Evolutionary conservation across 2,797 vertebrate species (phyloP).

Genomic region (Buceros bicornis): DNA sequence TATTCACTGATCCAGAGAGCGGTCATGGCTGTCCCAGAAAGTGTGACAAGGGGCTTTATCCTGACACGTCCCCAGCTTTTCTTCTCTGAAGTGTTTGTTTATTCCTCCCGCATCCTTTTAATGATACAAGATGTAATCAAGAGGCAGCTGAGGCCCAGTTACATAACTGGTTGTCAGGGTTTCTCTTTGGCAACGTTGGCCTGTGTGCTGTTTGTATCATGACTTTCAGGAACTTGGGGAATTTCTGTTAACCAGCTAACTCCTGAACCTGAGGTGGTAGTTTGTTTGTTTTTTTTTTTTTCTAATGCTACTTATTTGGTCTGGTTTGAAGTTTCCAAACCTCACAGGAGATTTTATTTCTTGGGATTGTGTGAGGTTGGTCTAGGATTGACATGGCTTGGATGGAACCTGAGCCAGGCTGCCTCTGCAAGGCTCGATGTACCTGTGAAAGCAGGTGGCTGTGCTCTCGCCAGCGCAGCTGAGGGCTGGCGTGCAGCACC

Average conservation of each 20-base stretch:
- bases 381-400: neutral
- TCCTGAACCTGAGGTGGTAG: neutral
- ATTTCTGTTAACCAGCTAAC: constrained; percentile 1
- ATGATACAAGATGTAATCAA: constrained; percentile 20
- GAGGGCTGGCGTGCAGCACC: neutral
- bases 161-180: constrained; percentile 54
- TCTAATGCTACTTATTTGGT: neutral
- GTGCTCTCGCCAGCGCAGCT: neutral
- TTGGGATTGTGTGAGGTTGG: neutral
- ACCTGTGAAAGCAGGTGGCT: neutral
- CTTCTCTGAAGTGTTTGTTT: constrained; percentile 28
- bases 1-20: neutral
- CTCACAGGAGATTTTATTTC: neutral
- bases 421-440: neutral
- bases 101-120: neutral
- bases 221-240: neutral
- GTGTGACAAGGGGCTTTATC: neutral
- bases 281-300: neutral
- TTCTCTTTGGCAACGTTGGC: neutral
- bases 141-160: constrained; percentile 35
- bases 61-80: rapidly evolving
- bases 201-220: neutral
- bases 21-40: neutral
- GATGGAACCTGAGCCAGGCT: neutral
- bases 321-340: neutral